Base-by-base conservation (phyloP, 2,888 invertebrate genomes). In the Athetis lepigone region DNA sequence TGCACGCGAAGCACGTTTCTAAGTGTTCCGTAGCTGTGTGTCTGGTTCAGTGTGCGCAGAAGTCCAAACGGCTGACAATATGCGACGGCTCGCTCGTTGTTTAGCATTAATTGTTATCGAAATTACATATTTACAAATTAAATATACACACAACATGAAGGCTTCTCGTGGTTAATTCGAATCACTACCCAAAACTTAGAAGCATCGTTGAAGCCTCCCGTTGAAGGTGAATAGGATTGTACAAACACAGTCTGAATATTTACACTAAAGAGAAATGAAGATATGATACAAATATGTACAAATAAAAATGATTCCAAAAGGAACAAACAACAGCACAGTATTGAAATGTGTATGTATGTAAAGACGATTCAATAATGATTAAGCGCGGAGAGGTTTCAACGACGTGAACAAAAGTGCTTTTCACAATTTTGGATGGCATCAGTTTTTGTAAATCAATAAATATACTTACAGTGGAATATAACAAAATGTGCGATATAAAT, bases 121-220 rank as follows among this genome's bases (percentile, higher is more conserved):
- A 90, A 90, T 89, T 89, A 92, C 88, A 90, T 93, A 93, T 92
- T 92, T 92, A 94, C 92, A 94, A 90, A 92, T 88, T 80, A 88
- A 92, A 90, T 88, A 87, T 89, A 91, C 89, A 90, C 85, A 90
- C 85, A 88, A 88, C 83, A 84, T 82, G 87, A 91, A 92, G 90
- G 90, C 90, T 90, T 85, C 85, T 87, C 85, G 86, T 88, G 90
- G 85, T 89, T 86, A 88, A 89, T 88, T 88, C 85, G 82, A 88
- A 89, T 86, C 75, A 83, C 83, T 83, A 86, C 87, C 84, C 87
- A 87, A 89, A 88, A 86, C 79, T 70, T 71, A 75, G 76, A 69
- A 79, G 77, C 88, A 85, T 79, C 75, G 85, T 84, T 85, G 85
- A 87, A 90, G 88, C 90, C 88, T 87, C 87, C 87, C 81, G 69